A percentile compares a stretch with the other conserved stretches of the same genome.
Evolutionary conservation across 2,888 invertebrate species (phyloP).

Genomic region (Lasioglossum villosulum): DNA sequence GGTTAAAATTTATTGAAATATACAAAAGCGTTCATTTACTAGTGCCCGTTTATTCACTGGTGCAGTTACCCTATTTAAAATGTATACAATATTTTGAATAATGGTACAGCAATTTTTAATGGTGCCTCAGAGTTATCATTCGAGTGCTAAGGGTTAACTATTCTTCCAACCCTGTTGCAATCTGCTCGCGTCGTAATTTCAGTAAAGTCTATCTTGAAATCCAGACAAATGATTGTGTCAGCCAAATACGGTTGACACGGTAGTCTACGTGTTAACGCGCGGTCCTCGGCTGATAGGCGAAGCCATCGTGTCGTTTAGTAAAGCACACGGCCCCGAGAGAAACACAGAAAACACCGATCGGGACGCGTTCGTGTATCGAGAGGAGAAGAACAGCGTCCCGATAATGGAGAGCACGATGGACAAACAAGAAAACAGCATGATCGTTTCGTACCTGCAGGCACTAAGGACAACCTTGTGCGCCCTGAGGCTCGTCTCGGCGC

Average conservation of each 20-base stretch:
- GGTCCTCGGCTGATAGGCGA: background rate
- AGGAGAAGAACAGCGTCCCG: background rate
- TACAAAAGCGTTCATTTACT: too few species aligned
- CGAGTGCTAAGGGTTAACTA: too few species aligned
- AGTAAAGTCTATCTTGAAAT: background rate
- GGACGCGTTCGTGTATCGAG: background rate
- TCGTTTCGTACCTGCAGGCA: constrained; percentile 86
- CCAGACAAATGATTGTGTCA: background rate
- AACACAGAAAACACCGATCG: background rate
- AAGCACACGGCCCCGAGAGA: background rate
- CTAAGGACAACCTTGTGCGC: constrained; percentile 97
- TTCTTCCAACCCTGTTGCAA: background rate
- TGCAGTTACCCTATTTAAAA: too few species aligned
- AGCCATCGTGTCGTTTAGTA: background rate
- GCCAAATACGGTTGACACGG: background rate
- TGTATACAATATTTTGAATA: too few species aligned
- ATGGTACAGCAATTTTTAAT: too few species aligned
- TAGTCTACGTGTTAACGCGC: background rate
- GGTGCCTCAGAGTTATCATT: too few species aligned
- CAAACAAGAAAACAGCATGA: background rate
- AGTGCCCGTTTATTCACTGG: too few species aligned
- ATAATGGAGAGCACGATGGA: background rate
- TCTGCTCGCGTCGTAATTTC: background rate
- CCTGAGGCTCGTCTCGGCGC: constrained; percentile 93
- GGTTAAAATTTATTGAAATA: too few species aligned